Evolutionary conservation across 2,797 vertebrate genomes (phyloP), one percentile per base, ranked within the genome.

Genomic region (Sternotherus odoratus): DNA sequence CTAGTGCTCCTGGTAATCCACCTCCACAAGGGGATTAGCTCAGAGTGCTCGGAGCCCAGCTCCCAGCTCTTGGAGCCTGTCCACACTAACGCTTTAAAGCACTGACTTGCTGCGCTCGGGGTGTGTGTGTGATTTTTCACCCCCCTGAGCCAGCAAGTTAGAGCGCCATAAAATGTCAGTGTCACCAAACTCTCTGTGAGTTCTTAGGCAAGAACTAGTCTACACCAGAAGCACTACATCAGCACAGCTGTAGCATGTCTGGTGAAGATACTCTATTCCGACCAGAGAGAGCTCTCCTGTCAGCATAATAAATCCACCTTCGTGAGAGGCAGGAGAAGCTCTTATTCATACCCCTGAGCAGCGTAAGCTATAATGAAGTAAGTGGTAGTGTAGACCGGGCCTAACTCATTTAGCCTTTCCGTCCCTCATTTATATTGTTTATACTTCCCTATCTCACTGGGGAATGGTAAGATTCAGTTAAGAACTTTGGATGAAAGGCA

Each of bases 341-440:
- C 28, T 57, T n/a, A 63, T 63, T n/a, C 33, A 63, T 16, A 19
- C 33, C 33, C 60, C 15, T 63, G 33, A n/a, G 33, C 33, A 7
- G n/a, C 8, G 8, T 63, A 63, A 63, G 33, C 19, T 63, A 63
- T 30, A n/a, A 16, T 33, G 57, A 60, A 60, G 57, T 63, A 63
- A 63, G 60, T 63, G 16, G 33, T 63, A n/a, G 60, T n/a, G 6
- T 63, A 63, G 33, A 63, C 17, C 60, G n/a, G 57, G 30, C 60
- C 30, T n/a, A 66, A 36, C 16, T n/a, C 60, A n/a, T 16, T 72
- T 89, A 91, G 36, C 36, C 87, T 39, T 69, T 86, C 56, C 88
- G 28, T 85, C 54, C 33, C 74, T 60, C 0, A 0, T 79, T 39
- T 39, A n/a, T 21, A 11, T 36, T 39, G 63, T 69, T 69, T 69